Base-by-base conservation (phyloP, 2,113 vertebrate species). In the Butorides virescens region DNA sequence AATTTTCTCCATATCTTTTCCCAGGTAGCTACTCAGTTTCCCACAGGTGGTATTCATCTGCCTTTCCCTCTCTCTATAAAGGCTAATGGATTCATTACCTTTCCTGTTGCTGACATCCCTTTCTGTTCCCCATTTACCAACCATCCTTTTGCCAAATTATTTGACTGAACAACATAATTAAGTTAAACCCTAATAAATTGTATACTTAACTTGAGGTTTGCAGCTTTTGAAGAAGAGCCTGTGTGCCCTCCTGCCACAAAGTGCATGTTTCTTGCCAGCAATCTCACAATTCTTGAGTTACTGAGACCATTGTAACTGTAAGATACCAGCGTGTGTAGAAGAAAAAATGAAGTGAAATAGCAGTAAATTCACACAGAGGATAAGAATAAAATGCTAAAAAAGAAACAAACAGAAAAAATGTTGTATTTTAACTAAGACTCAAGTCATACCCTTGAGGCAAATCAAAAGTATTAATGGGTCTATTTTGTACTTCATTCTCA, bases 281-380 rank as follows among this genome's bases (percentile, higher is more conserved):
- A 13, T n/a, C 20, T 23, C 9, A 8, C 11, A 47, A 29, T 61
- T 65, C 29, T 20, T 52, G 62, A 63, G 39, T 76, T 34, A 42
- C 25, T 13, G 36, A 80, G 9, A n/a, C 9, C 18, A 29, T 44
- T 1, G 2, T 37, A 68, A 50, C 22, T 2, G 2, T 62, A 34
- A 55, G 25, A 25, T 27, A 63, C 0, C 2, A 30, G 7, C 6
- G 6, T 0, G 1, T 47, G 6, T 30, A 55, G 90, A 81, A 17
- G 26, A 55, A 95, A 75, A 71, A 78, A 29, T 11, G 2, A 49
- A 34, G 26, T 42, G 30, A 55, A 82, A 66, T 26, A 70, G 7
- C 2, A 4, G 15, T 58, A 59, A 47, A 61, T 61, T 66, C 58
- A 76, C 30, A 44, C 4, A 59, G 17, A 49, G 1, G 2, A 56